Conservation (phyloP, 1,140 invertebrate species). For the Rhizoglyphus robini region DNA sequence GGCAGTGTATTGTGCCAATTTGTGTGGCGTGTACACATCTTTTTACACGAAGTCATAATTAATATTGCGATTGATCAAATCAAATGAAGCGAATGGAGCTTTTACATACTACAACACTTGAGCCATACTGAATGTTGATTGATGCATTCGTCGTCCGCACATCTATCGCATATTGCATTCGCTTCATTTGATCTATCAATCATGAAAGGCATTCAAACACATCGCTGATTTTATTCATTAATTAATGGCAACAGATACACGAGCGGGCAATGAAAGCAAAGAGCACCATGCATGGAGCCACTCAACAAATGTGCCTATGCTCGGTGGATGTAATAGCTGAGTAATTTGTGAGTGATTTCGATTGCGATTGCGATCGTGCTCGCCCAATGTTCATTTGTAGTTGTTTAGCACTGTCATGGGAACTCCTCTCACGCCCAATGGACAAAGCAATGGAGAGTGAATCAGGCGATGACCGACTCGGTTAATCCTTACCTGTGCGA, state of each 20-base stretch:
- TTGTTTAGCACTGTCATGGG: not conserved
- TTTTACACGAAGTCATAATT: too few species aligned
- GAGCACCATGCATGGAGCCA: too few species aligned
- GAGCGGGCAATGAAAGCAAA: too few species aligned
- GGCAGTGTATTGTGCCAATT: too few species aligned
- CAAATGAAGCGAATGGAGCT: too few species aligned
- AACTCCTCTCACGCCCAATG: not conserved
- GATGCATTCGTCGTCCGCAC: not conserved
- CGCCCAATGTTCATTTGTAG: not conserved
- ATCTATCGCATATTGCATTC: not conserved
- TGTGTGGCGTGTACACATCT: too few species aligned
- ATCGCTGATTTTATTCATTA: not conserved
- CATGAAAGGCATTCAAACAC: not conserved
- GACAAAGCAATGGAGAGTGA: not conserved
- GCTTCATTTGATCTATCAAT: slow-evolving; percentile 2
- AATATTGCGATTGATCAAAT: too few species aligned
- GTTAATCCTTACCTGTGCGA: not conserved
- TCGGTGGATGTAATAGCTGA: too few species aligned
- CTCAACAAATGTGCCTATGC: too few species aligned
- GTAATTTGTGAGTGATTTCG: not conserved
- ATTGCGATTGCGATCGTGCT: not conserved
- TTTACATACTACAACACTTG: too few species aligned
- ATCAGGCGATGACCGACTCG: not conserved
- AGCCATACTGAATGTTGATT: slow-evolving; percentile 9
- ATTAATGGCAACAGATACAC: too few species aligned